A percentile compares a stretch with the other conserved stretches of the same genome.
phyloP scores from a whole-genome alignment of 2,888 invertebrate genomes.

The Tineola bisselliella region DNA sequence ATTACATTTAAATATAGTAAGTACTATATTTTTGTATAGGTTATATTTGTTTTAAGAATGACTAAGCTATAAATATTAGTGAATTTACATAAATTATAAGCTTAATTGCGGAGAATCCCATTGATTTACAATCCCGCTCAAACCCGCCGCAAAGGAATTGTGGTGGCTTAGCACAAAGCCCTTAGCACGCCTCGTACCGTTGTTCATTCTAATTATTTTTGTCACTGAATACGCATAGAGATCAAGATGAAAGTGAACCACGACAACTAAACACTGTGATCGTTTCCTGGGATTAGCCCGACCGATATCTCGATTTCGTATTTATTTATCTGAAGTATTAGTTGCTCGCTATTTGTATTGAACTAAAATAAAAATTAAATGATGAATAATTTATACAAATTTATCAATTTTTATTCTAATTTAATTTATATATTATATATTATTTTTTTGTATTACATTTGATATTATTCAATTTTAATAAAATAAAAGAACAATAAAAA shows the following conservation, averaged over 20 bases:
- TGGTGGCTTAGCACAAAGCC: conserved; percentile 57
- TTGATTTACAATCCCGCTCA: conserved; percentile 65
- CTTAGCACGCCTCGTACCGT: conserved; percentile 35
- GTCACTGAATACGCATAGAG: conserved; percentile 35
- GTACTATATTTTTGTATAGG: too few species aligned
- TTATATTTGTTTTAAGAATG: conserved; percentile 6
- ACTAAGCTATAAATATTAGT: conserved; percentile 55
- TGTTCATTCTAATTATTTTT: conserved; percentile 56
- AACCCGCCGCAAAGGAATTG: conserved; percentile 64
- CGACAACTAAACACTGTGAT: conserved; percentile 50
- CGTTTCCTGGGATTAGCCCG: conserved; percentile 49
- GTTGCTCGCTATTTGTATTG: neutral
- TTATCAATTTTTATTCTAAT: too few species aligned
- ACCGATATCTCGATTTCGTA: conserved; percentile 2
- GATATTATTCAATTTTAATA: too few species aligned
- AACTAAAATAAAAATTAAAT: neutral
- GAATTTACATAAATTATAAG: conserved; percentile 66
- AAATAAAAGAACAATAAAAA: too few species aligned
- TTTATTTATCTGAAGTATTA: conserved; percentile 2
- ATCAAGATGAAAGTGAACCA: conserved; percentile 58
- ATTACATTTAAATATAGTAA: neutral
- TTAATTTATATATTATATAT: too few species aligned
- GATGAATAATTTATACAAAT: too few species aligned
- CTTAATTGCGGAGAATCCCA: conserved; percentile 67
- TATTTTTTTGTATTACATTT: too few species aligned